Percentiles rank a stretch among this genome's conserved stretches.
Evolutionary conservation across 2,888 invertebrate species (phyloP).

Genomic region (Nomada ruficornis): DNA sequence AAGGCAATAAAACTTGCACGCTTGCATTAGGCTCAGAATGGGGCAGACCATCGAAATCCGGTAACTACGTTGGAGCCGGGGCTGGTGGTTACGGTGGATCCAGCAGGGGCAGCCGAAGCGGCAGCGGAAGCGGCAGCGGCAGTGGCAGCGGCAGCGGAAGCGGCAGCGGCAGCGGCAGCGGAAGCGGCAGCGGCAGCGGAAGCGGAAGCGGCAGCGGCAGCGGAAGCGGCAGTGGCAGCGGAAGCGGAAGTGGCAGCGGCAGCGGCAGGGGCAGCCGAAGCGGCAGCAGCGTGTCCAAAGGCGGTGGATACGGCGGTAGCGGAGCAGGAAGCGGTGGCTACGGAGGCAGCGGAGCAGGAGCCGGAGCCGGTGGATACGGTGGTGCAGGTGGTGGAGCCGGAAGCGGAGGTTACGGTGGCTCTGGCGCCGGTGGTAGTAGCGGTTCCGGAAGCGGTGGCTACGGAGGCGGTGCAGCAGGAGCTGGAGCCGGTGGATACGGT

Average conservation of each 20-base stretch:
- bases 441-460: background rate
- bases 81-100: constrained; percentile 29
- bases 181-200: too few species aligned
- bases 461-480: background rate
- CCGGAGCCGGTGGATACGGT: constrained; percentile 33
- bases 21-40: too few species aligned
- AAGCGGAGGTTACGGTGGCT: constrained; percentile 28
- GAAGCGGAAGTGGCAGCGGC: too few species aligned
- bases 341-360: constrained; percentile 27
- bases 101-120: too few species aligned
- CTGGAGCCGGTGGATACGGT: constrained; percentile 13
- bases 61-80: constrained; percentile 20
- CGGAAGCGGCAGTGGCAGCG: too few species aligned
- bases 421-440: constrained; percentile 11
- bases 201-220: too few species aligned
- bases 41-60: too few species aligned
- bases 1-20: too few species aligned
- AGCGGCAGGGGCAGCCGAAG: background rate
- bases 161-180: too few species aligned
- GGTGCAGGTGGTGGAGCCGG: constrained; percentile 28
- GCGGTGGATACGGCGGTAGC: constrained; percentile 20
- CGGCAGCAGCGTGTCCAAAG: too few species aligned
- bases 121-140: too few species aligned
- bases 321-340: constrained; percentile 24
- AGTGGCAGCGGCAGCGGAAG: too few species aligned